Evolutionary conservation across 2,888 invertebrate species (phyloP).

Genomic region (Stramonita haemastoma): DNA sequence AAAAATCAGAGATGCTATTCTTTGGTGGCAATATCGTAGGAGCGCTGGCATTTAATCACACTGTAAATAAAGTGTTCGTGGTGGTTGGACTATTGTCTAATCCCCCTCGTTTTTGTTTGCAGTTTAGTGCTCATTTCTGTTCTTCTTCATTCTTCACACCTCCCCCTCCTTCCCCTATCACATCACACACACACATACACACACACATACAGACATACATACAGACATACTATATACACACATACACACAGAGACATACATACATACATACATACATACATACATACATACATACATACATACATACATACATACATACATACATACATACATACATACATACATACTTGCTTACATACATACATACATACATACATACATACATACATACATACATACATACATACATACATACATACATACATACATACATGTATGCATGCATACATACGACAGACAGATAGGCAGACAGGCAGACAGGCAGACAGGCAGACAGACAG

Average conservation of each 20-base stretch:
- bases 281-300: neutral
- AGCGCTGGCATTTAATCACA: too few relatives aligned
- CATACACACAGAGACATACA: slow-evolving; percentile 3
- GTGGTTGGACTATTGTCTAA: too few relatives aligned
- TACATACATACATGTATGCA: too few relatives aligned
- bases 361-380: neutral
- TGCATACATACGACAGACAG: too few relatives aligned
- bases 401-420: neutral
- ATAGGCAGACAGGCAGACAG: neutral
- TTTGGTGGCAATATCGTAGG: too few relatives aligned
- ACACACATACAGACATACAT: neutral
- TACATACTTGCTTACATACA: neutral
- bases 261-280: neutral
- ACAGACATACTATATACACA: slow-evolving; percentile 2
- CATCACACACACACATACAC: neutral
- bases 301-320: neutral
- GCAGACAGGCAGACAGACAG: neutral
- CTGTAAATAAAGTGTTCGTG: too few relatives aligned
- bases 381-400: neutral
- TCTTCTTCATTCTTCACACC: too few relatives aligned
- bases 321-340: neutral
- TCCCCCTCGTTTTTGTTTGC: too few relatives aligned
- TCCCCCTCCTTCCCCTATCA: too few relatives aligned
- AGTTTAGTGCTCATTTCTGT: too few relatives aligned
- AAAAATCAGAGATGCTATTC: too few relatives aligned